phyloP scores from a whole-genome alignment of 2,888 invertebrate species.

The Oscheius onirici region DNA sequence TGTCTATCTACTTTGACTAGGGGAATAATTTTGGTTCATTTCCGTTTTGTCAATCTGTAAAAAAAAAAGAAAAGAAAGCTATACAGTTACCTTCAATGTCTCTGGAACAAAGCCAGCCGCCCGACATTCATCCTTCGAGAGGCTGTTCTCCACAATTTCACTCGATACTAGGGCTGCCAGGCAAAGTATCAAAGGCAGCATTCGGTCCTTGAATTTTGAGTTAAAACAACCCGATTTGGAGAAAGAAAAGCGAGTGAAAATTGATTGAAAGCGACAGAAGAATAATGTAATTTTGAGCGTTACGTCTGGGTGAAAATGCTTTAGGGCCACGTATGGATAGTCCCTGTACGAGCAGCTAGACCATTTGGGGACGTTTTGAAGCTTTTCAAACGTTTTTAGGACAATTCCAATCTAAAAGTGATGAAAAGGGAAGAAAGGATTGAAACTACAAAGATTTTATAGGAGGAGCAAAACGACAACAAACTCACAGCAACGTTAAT shows the following conservation, averaged over 20 bases:
- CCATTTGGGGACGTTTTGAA: too few species aligned
- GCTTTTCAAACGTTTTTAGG: too few species aligned
- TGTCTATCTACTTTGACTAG: too few species aligned
- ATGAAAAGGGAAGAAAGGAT: too few species aligned
- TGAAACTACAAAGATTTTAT: neutral
- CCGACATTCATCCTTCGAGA: conserved; percentile 56
- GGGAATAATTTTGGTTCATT: too few species aligned
- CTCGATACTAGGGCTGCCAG: neutral
- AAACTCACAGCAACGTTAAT: neutral
- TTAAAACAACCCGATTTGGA: neutral
- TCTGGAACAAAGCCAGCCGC: conserved; percentile 60
- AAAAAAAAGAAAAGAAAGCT: neutral
- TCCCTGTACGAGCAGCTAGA: too few species aligned
- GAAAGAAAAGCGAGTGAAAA: neutral
- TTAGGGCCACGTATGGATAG: conserved; percentile 12
- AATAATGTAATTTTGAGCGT: neutral
- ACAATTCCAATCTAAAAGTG: too few species aligned
- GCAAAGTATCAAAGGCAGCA: neutral
- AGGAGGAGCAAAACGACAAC: neutral
- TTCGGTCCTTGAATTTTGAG: neutral
- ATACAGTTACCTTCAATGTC: conserved; percentile 53
- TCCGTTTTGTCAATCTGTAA: neutral
- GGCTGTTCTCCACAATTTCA: neutral
- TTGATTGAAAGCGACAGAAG: too few species aligned
- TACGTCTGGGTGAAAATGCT: neutral